Base-by-base conservation (phyloP, 1,140 invertebrate species). In the Meloidogyne hapla region DNA sequence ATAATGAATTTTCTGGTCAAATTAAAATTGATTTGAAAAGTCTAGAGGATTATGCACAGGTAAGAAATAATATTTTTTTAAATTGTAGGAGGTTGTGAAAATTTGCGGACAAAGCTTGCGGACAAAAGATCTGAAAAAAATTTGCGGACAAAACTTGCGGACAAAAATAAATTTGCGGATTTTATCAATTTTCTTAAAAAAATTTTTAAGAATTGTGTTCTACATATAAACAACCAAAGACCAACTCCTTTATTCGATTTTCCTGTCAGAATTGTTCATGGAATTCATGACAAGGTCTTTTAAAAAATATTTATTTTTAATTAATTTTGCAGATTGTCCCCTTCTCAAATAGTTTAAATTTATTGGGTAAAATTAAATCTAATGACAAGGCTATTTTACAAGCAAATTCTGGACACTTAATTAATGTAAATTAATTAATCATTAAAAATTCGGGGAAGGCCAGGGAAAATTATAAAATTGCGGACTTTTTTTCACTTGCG, bases 251-350 rank as follows among this genome's bases (percentile, higher is more conserved):
- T 25, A 21, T 12, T 78, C 38, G 25, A 75, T 62, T 78, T 68
- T 62, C 77, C 77, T 21, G 66, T 78, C 18, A 65, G 77, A 45
- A 78, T 78, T 71, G 77, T 78, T 13, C 77, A 78, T 56, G 77
- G 77, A 38, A 25, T 78, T n/a, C 48, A 78, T 12, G 77, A 78
- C 65, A 78, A 78, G 40, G 75, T 70, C n/a, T 45, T n/a, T 12
- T 9, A 71, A 21, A 63, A 62, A 25, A 33, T 33, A 64, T 25
- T 1, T n/a, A 13, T n/a, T n/a, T 56, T 56, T 56, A 8, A 56
- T 6, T n/a, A n/a, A n/a, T n/a, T n/a, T n/a, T 56, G n/a, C 8
- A 21, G 48, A 56, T 56, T 2, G 48, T 56, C 8, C 48, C 48
- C 3, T 56, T 56, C 1, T 6, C 48, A 21, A 56, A 56, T n/a